Percentiles rank a stretch among this genome's conserved stretches.
phyloP scores from a whole-genome alignment of 2,888 invertebrate species.

The Habrosyne pyritoides region DNA sequence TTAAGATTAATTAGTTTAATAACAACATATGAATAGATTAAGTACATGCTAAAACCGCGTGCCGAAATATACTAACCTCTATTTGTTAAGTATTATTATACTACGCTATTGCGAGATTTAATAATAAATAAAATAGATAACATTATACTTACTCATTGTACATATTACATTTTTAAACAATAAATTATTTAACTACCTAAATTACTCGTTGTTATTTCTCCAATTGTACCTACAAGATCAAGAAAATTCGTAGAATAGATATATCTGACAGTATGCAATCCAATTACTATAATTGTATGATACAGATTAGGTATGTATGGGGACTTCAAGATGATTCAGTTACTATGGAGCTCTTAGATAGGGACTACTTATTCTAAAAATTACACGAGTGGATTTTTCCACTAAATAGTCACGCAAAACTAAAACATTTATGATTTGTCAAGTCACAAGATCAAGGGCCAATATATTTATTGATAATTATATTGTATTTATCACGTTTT shows the following conservation, averaged over 20 bases:
- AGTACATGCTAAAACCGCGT: background rate
- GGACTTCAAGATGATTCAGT: too few species aligned
- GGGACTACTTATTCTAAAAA: too few species aligned
- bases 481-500: background rate
- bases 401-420: conserved; percentile 4
- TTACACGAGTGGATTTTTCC: background rate
- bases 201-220: background rate
- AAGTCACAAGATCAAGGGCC: conserved; percentile 8
- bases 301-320: too few species aligned
- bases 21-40: background rate
- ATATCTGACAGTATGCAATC: background rate
- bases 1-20: background rate
- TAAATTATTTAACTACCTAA: background rate
- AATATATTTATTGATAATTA: background rate
- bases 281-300: too few species aligned
- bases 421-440: background rate
- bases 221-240: background rate
- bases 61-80: background rate
- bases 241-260: background rate
- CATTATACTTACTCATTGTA: background rate
- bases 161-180: background rate
- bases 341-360: too few species aligned
- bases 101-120: background rate
- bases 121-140: background rate
- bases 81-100: background rate